Base-by-base conservation (phyloP, 92 coral and sea anemone species). In the Palythoa grandiflora region DNA sequence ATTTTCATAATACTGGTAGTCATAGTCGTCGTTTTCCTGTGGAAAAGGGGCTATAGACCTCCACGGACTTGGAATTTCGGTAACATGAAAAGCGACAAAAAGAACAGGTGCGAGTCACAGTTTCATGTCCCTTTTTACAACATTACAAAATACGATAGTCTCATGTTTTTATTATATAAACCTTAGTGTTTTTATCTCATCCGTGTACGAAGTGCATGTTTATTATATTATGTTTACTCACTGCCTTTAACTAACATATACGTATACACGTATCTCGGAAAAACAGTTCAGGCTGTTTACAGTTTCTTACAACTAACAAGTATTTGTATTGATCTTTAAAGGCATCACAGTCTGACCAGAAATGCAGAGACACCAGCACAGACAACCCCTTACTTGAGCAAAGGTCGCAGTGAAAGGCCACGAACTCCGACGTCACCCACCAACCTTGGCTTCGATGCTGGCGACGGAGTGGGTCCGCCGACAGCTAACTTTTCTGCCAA, bases 261-360 rank as follows among this genome's bases (percentile, higher is more conserved):
- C 28, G 28, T 28, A 28, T 28, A 28, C 28, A 28, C 28, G 28
- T 28, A 28, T 28, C 28, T 0, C 28, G 28, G 28, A 44, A 44
- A 44, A 44, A 8, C 8, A 61, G 15, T 12, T n/a, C 12, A 17
- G 15, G 9, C 20, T 28, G 16, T 36, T 37, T 13, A 38, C 50
- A 39, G 9, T 60, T 28, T 47, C 60, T 65, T 48, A 68, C 12
- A 2, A 15, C 60, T 65, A 21, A 68, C 12, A 2, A 15, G 21
- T 81, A 20, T 51, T n/a, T 68, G 11, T 78, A 20, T 19, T 73
- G 9, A 2, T 44, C 52, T 73, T 73, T 44, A 14, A 57, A 78
- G 83, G 71, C 83, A 68, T 19, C 53, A 60, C 86, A 81, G 86
- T 40, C 75, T 81, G 47, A 81, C 86, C 75, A 81, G 60, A 81